Evolutionary conservation across 1,140 invertebrate genomes (phyloP).

Genomic region (Drosophila suzukii): DNA sequence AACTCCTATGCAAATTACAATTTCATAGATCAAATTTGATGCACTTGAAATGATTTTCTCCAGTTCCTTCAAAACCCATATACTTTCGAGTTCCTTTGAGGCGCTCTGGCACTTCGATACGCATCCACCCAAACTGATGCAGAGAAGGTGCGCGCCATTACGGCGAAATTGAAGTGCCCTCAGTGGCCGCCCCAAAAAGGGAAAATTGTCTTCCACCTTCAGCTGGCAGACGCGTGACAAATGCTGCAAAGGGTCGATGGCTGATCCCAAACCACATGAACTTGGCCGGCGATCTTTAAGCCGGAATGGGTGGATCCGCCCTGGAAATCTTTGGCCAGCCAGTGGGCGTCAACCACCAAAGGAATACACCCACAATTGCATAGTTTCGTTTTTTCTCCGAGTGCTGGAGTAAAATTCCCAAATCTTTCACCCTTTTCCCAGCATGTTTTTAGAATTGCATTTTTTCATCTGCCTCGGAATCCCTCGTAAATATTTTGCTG

Average conservation of each 20-base stretch:
- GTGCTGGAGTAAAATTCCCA: conserved; percentile 24
- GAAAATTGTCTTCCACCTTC: neutral
- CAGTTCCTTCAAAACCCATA: neutral
- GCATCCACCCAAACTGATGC: conserved; percentile 59
- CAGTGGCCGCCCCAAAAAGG: conserved; percentile 28
- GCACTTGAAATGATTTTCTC: conserved; percentile 7
- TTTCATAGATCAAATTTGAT: conserved; percentile 47
- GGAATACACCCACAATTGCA: conserved; percentile 56
- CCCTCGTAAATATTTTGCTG: conserved; percentile 60
- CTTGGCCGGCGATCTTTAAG: conserved; percentile 51
- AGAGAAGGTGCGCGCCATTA: conserved; percentile 51
- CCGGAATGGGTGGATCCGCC: conserved; percentile 17
- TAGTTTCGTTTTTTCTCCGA: conserved; percentile 9
- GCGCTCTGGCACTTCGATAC: conserved; percentile 55
- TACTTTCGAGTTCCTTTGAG: neutral
- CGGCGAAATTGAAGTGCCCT: conserved; percentile 59
- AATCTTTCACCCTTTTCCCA: conserved; percentile 42
- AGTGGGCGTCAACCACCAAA: conserved; percentile 42
- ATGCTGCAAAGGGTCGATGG: conserved; percentile 20
- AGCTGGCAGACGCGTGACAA: conserved; percentile 49
- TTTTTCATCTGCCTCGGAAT: conserved; percentile 37
- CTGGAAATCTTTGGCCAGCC: conserved; percentile 1
- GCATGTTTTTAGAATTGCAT: conserved; percentile 30
- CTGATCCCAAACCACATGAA: conserved; percentile 63
- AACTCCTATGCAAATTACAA: conserved; percentile 40